Percentiles rank a stretch among this genome's conserved stretches.
Conservation (phyloP, 2,888 invertebrate genomes). For the Pomacea canaliculata region DNA sequence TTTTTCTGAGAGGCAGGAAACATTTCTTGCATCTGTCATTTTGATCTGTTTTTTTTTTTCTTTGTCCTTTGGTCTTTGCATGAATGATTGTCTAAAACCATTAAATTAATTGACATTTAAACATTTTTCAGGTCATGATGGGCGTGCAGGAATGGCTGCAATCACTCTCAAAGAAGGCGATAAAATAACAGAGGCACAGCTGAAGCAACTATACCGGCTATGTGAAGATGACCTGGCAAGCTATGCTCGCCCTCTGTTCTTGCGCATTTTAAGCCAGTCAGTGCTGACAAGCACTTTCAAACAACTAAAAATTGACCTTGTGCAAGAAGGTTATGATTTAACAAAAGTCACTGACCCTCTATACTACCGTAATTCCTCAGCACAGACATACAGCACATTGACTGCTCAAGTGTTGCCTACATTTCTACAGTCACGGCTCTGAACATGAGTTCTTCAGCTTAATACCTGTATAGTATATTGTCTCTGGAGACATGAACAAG, state of each 20-base stretch:
- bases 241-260: constrained; percentile 52
- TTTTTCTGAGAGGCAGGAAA: too few relatives aligned
- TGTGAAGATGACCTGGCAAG: constrained; percentile 41
- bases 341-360: constrained; percentile 36
- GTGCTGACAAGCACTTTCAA: constrained; percentile 53
- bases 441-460: constrained; percentile 52
- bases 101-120: too few relatives aligned
- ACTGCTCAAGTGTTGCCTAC: constrained; percentile 23
- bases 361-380: constrained; percentile 38
- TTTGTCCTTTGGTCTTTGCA: too few relatives aligned
- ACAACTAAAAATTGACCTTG: constrained; percentile 45
- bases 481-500: background rate
- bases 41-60: too few relatives aligned
- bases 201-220: constrained; percentile 34
- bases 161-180: constrained; percentile 39
- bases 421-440: constrained; percentile 42
- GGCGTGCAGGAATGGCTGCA: constrained; percentile 55
- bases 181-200: constrained; percentile 17
- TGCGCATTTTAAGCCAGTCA: constrained; percentile 43
- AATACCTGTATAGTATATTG: constrained; percentile 19
- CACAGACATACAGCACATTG: constrained; percentile 36
- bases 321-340: constrained; percentile 48
- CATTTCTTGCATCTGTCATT: too few relatives aligned
- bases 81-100: too few relatives aligned
- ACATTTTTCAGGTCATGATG: constrained; percentile 35